Evolutionary conservation across 2,888 invertebrate species (phyloP).

Genomic region (Pardosa pseudoannulata): DNA sequence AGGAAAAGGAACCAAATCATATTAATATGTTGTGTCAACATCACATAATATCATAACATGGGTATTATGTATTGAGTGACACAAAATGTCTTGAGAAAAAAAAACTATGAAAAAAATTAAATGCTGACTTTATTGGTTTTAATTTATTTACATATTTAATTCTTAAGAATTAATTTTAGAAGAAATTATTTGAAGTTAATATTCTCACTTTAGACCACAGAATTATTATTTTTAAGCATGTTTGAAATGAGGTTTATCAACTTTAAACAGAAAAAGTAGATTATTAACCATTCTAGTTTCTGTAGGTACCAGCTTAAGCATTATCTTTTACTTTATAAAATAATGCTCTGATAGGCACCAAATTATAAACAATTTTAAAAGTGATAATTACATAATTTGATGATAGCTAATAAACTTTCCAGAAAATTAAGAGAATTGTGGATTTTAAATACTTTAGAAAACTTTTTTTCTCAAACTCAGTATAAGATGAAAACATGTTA

Average conservation of each 20-base stretch:
- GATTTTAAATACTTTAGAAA: too few species aligned
- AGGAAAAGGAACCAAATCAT: slow-evolving; percentile 38
- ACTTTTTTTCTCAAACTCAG: too few species aligned
- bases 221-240: not conserved
- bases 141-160: too few species aligned
- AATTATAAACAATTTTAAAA: too few species aligned
- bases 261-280: not conserved
- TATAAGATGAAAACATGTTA: too few species aligned
- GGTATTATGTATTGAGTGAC: slow-evolving; percentile 20
- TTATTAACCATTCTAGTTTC: not conserved
- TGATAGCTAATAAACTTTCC: too few species aligned
- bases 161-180: too few species aligned
- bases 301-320: slow-evolving; percentile 58
- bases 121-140: too few species aligned
- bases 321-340: slow-evolving; percentile 8
- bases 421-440: too few species aligned
- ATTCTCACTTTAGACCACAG: not conserved
- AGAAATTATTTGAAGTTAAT: not conserved
- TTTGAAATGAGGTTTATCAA: not conserved
- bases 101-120: too few species aligned
- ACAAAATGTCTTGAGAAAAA: not conserved
- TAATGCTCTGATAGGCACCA: slow-evolving; percentile 44
- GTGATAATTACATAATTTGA: too few species aligned
- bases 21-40: slow-evolving; percentile 27
- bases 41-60: slow-evolving; percentile 21